Conservation (phyloP, 1,140 invertebrate genomes). For the Neuroterus valhalla region DNA sequence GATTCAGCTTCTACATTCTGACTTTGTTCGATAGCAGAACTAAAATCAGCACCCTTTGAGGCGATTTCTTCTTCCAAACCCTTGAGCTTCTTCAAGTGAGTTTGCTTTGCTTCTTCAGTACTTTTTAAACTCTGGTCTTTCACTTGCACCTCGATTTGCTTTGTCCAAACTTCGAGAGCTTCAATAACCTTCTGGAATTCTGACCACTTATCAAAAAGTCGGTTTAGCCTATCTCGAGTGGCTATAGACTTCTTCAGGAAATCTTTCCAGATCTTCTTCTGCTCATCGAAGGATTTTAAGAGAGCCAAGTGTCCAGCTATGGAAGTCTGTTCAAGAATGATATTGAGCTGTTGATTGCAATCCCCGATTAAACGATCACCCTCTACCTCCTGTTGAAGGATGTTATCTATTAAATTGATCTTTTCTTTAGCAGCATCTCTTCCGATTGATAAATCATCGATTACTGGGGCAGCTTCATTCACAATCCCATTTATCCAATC, state of each 20-base stretch:
- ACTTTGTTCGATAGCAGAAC: conserved; percentile 81
- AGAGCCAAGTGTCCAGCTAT: conserved; percentile 85
- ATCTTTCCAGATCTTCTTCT: conserved; percentile 84
- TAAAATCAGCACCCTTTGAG: conserved; percentile 83
- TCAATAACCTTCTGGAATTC: conserved; percentile 88
- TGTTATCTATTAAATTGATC: conserved; percentile 83
- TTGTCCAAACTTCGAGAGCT: conserved; percentile 87
- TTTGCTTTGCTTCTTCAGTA: conserved; percentile 86
- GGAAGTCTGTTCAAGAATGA: conserved; percentile 86
- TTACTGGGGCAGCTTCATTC: conserved; percentile 80
- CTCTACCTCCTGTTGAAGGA: conserved; percentile 83
- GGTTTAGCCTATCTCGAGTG: conserved; percentile 81
- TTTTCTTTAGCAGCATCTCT: conserved; percentile 85
- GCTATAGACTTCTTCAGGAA: conserved; percentile 84
- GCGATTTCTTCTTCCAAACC: conserved; percentile 84
- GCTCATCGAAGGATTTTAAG: conserved; percentile 84
- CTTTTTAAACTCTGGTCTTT: conserved; percentile 94
- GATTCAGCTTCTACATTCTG: conserved; percentile 85
- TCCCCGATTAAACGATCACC: conserved; percentile 83
- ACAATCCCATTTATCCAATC: conserved; percentile 84
- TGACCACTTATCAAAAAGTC: conserved; percentile 84
- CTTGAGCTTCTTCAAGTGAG: conserved; percentile 87
- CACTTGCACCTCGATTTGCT: conserved; percentile 87
- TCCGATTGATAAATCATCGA: conserved; percentile 83
- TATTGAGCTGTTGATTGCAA: conserved; percentile 83